Percentiles rank a stretch among this genome's conserved stretches.
These are phyloP conservation scores for Erythrolamprus reginae DNA, from an alignment of 2,113 vertebrate genomes.

Conservation along the genomic window DNA sequence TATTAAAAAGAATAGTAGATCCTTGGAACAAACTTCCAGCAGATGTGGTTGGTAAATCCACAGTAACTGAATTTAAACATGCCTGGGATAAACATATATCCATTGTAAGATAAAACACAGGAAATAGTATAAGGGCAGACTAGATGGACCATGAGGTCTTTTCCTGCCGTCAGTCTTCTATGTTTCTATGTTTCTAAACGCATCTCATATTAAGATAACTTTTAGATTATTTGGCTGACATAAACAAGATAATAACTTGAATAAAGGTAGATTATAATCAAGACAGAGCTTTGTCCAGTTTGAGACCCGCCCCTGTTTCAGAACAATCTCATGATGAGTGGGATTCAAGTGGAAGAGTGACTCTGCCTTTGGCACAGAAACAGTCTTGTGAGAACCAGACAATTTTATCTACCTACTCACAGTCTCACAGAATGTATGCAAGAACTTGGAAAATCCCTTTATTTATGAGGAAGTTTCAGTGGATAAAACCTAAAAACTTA, in stretches of 20 bases:
- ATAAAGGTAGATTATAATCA: background rate
- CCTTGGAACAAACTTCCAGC: too few relatives aligned
- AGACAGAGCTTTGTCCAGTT: background rate
- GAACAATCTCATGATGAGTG: background rate
- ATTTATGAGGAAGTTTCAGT: background rate
- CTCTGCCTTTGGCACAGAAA: background rate
- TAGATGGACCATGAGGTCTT: too few relatives aligned
- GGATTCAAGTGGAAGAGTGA: background rate
- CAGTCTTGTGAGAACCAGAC: background rate
- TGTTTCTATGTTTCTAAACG: too few relatives aligned
- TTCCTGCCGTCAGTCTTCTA: too few relatives aligned
- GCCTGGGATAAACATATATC: too few relatives aligned
- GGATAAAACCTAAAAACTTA: background rate
- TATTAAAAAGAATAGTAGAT: too few relatives aligned
- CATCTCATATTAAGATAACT: background rate
- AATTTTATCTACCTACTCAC: background rate
- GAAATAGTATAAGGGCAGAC: too few relatives aligned
- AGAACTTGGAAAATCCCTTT: background rate
- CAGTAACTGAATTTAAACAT: too few relatives aligned
- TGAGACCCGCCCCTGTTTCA: background rate
- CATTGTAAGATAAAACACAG: too few relatives aligned
- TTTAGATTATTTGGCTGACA: background rate
- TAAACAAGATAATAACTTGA: too few relatives aligned
- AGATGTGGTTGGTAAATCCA: too few relatives aligned
- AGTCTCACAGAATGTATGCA: background rate